Percentiles rank a stretch among this genome's conserved stretches.
These are phyloP conservation scores for Zygothrica quintamaculata DNA, from an alignment of 2,888 invertebrate species.

Conservation along the genomic window DNA sequence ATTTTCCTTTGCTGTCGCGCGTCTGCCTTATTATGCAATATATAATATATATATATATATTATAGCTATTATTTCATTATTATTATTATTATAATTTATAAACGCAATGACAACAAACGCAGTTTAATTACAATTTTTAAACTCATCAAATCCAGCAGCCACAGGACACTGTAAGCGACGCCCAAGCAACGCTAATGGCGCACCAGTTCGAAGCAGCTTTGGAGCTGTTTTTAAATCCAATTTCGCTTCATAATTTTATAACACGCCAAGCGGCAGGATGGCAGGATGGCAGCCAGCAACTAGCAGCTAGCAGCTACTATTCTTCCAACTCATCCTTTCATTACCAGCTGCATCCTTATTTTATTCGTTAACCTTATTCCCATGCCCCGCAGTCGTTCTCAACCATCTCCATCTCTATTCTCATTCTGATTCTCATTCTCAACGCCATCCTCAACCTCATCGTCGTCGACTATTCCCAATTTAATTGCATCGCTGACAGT, in stretches of 20 bases:
- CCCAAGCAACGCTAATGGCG: constrained; percentile 63
- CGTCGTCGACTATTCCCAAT: constrained; percentile 62
- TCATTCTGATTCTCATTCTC: not conserved
- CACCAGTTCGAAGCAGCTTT: constrained; percentile 6
- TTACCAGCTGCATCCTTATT: constrained; percentile 6
- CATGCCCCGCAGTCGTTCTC: no score
- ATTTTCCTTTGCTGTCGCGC: constrained; percentile 19
- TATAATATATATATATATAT: no score
- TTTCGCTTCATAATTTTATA: constrained; percentile 75
- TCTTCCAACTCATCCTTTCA: not conserved
- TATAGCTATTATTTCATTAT: no score
- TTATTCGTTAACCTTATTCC: constrained; percentile 1
- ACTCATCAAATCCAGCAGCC: constrained; percentile 72
- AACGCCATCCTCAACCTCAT: constrained; percentile 12
- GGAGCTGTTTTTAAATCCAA: constrained; percentile 68
- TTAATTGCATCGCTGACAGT: constrained; percentile 78
- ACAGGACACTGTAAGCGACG: constrained; percentile 48
- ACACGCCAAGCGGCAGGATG: constrained; percentile 39
- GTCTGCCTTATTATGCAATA: constrained; percentile 62
- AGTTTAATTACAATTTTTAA: constrained; percentile 78
- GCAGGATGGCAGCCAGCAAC: not conserved
- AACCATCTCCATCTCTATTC: no score
- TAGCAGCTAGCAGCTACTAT: no score
- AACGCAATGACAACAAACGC: constrained; percentile 78
- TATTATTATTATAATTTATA: constrained; percentile 71